Percentiles rank a stretch among this genome's conserved stretches.
Evolutionary conservation across 2,113 vertebrate species (phyloP).

Genomic region (Opisthocomus hoazin): DNA sequence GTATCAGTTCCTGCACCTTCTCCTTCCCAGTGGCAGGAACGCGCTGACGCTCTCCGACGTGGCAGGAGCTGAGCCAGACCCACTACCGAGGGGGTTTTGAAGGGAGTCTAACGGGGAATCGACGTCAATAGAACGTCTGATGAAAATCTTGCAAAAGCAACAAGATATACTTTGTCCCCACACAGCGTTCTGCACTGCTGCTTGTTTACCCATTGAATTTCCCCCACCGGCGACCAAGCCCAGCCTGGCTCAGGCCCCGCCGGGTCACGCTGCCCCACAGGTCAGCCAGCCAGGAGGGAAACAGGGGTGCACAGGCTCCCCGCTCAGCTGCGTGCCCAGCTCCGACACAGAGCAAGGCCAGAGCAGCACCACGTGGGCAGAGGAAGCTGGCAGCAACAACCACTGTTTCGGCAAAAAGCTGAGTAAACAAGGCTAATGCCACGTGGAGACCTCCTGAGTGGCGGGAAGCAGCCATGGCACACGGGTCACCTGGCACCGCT

Average conservation of each 20-base stretch:
- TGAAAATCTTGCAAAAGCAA: background rate
- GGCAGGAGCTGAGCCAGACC: background rate
- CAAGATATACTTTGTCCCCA: background rate
- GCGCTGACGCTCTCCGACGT: background rate
- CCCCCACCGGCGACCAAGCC: background rate
- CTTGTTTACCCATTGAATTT: background rate
- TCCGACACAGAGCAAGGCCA: background rate
- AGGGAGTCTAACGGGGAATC: background rate
- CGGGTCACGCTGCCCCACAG: background rate
- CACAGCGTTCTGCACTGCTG: background rate
- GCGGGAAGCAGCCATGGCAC: background rate
- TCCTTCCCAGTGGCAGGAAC: background rate
- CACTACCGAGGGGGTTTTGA: background rate
- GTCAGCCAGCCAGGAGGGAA: background rate
- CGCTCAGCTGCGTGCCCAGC: background rate
- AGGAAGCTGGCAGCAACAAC: background rate
- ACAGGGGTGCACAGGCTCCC: background rate
- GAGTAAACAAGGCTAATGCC: conserved; percentile 5
- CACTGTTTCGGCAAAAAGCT: background rate
- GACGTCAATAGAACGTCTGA: accelerated
- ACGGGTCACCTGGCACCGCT: background rate
- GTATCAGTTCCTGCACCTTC: background rate
- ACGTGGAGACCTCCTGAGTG: background rate
- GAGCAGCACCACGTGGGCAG: background rate
- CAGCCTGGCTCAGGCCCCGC: background rate